Percentiles rank a stretch among this genome's conserved stretches.
Evolutionary conservation across 92 coral and sea anemone genomes (phyloP).

Genomic region (Parazoanthus atlanticus): DNA sequence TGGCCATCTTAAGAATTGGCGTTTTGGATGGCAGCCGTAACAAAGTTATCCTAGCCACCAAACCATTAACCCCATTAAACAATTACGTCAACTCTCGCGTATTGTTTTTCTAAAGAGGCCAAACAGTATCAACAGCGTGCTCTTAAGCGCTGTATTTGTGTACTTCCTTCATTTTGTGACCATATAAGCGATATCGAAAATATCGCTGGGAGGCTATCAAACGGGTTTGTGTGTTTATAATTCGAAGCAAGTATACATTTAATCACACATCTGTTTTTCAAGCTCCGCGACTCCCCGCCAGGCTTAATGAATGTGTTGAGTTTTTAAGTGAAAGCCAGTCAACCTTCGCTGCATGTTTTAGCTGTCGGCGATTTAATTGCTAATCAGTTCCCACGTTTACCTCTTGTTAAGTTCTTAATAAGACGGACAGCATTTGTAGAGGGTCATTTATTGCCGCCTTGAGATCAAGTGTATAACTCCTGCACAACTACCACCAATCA

Average conservation of each 20-base stretch:
- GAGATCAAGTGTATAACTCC: conserved; percentile 35
- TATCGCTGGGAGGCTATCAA: conserved; percentile 25
- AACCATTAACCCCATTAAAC: conserved; percentile 37
- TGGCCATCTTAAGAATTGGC: conserved; percentile 15
- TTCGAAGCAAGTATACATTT: conserved; percentile 48
- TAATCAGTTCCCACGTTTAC: conserved; percentile 49
- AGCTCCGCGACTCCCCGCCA: conserved; percentile 80
- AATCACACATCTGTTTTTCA: conserved; percentile 80
- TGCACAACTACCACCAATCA: not conserved
- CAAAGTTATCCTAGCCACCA: conserved; percentile 20
- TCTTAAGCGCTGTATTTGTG: conserved; percentile 42
- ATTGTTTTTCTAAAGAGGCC: conserved; percentile 33
- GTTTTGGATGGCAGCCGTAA: conserved; percentile 11
- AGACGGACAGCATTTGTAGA: conserved; percentile 12
- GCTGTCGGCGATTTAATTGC: conserved; percentile 42
- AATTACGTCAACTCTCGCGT: conserved; percentile 42
- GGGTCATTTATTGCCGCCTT: conserved; percentile 34
- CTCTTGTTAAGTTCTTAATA: conserved; percentile 40
- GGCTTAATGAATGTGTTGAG: conserved; percentile 77
- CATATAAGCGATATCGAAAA: conserved; percentile 45
- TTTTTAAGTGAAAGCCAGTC: conserved; percentile 71
- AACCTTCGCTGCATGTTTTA: conserved; percentile 47
- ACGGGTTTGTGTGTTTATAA: conserved; percentile 42
- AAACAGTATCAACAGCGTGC: conserved; percentile 34
- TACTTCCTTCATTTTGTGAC: conserved; percentile 45